Evolutionary conservation across 2,888 invertebrate genomes (phyloP).

Genomic region (Peribatodes rhomboidaria): DNA sequence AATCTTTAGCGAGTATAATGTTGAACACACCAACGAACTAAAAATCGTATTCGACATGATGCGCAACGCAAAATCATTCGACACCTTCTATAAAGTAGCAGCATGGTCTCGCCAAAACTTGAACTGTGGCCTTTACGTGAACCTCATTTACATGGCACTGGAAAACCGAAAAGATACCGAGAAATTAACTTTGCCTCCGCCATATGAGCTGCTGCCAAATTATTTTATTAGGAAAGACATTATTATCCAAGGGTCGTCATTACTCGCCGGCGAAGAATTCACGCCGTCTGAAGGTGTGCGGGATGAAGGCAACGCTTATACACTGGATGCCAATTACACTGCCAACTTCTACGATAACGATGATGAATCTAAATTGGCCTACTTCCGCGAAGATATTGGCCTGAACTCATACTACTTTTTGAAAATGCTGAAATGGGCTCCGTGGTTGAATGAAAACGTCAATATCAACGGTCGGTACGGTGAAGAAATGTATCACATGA

Average conservation of each 20-base stretch:
- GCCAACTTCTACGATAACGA: slow-evolving; percentile 69
- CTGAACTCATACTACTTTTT: slow-evolving; percentile 89
- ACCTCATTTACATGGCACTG: slow-evolving; percentile 86
- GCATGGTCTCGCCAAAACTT: slow-evolving; percentile 87
- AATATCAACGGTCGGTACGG: slow-evolving; percentile 83
- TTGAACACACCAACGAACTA: slow-evolving; percentile 67
- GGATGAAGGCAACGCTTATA: slow-evolving; percentile 73
- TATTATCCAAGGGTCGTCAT: slow-evolving; percentile 76
- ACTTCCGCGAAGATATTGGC: slow-evolving; percentile 91
- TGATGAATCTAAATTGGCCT: slow-evolving; percentile 87
- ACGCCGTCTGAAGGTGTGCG: slow-evolving; percentile 61
- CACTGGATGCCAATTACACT: slow-evolving; percentile 76
- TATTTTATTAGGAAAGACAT: slow-evolving; percentile 88
- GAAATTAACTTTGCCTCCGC: slow-evolving; percentile 87
- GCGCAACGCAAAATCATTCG: slow-evolving; percentile 85
- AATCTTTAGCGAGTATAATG: slow-evolving; percentile 75
- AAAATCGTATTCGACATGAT: slow-evolving; percentile 80
- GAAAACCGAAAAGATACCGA: slow-evolving; percentile 86
- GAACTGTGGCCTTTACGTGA: slow-evolving; percentile 88
- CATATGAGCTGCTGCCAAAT: slow-evolving; percentile 89
- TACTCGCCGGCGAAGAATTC: slow-evolving; percentile 64
- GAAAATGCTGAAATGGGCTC: slow-evolving; percentile 82
- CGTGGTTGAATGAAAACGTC: slow-evolving; percentile 82
- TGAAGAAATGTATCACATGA: slow-evolving; percentile 87
- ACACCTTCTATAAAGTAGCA: slow-evolving; percentile 85